Percentiles rank a stretch among this genome's conserved stretches.
These are phyloP conservation scores for Tenthredo distinguenda DNA, from an alignment of 2,888 invertebrate genomes.

Conservation along the genomic window DNA sequence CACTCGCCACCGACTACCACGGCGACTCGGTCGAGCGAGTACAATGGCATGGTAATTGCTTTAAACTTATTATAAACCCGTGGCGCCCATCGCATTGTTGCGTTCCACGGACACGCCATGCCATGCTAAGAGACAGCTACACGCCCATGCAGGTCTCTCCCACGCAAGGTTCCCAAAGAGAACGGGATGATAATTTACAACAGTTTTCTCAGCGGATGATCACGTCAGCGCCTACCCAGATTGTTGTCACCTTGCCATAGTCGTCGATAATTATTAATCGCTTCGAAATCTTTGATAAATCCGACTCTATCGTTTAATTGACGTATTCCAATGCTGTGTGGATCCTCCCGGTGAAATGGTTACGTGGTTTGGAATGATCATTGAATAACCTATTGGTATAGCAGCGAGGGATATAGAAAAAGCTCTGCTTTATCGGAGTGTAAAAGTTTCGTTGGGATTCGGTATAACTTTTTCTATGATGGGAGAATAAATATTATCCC, in stretches of 20 bases:
- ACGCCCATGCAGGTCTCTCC: constrained; percentile 58
- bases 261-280: constrained; percentile 39
- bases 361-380: neutral
- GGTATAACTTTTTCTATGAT: constrained; percentile 33
- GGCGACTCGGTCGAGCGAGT: constrained; percentile 53
- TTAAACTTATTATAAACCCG: constrained; percentile 64
- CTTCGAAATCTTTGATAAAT: neutral
- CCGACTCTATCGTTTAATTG: no score
- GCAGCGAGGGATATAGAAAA: neutral
- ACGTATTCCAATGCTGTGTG: no score
- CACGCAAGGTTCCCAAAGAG: constrained; percentile 62
- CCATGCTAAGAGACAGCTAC: constrained; percentile 32
- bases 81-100: constrained; percentile 59
- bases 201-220: constrained; percentile 35
- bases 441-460: constrained; percentile 36
- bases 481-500: constrained; percentile 46
- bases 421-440: constrained; percentile 27
- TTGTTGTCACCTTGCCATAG: constrained; percentile 15
- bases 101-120: constrained; percentile 51
- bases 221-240: constrained; percentile 34
- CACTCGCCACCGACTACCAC: constrained; percentile 57
- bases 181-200: constrained; percentile 58
- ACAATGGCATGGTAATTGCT: constrained; percentile 68
- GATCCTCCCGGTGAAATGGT: neutral
- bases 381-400: neutral